A percentile compares a stretch with the other conserved stretches of the same genome.
Evolutionary conservation across 2,888 invertebrate genomes (phyloP).

Genomic region (Branchipolynoe longqiensis): DNA sequence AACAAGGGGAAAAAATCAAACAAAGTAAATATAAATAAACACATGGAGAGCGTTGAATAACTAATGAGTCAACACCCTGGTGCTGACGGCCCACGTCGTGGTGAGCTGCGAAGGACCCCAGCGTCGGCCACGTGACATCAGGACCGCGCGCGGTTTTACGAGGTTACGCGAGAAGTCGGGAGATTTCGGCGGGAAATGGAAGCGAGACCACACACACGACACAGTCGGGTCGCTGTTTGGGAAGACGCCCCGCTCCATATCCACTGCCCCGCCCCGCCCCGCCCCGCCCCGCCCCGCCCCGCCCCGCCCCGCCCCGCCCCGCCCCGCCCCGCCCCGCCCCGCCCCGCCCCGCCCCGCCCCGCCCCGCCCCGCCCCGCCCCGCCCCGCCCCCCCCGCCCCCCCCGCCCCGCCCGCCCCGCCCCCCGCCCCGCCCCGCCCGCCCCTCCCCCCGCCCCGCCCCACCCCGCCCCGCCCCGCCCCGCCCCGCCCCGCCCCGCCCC

Average conservation of each 20-base stretch:
- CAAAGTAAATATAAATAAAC: too few relatives aligned
- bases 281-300: background rate
- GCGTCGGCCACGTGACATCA: constrained; percentile 15
- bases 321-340: too few relatives aligned
- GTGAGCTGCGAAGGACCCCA: background rate
- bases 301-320: too few relatives aligned
- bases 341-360: too few relatives aligned
- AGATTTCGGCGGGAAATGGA: constrained; percentile 30
- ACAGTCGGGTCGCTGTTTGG: constrained; percentile 16
- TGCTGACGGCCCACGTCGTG: constrained; percentile 42
- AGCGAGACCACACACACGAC: constrained; percentile 44
- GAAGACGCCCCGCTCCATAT: background rate
- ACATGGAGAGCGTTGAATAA: background rate
- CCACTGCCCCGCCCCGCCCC: background rate
- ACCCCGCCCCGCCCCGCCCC: too few relatives aligned
- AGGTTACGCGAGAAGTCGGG: constrained; percentile 33
- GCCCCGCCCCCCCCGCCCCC: too few relatives aligned
- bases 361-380: too few relatives aligned
- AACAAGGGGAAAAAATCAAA: too few relatives aligned
- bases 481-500: too few relatives aligned
- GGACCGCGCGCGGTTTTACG: constrained; percentile 27
- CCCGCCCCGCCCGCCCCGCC: too few relatives aligned
- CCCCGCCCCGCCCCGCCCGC: background rate
- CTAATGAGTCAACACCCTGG: background rate
- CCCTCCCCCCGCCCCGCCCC: background rate